Percentiles rank a stretch among this genome's conserved stretches.
Evolutionary conservation across 1,140 invertebrate species (phyloP).

Genomic region (Geopemphigus sp.): DNA sequence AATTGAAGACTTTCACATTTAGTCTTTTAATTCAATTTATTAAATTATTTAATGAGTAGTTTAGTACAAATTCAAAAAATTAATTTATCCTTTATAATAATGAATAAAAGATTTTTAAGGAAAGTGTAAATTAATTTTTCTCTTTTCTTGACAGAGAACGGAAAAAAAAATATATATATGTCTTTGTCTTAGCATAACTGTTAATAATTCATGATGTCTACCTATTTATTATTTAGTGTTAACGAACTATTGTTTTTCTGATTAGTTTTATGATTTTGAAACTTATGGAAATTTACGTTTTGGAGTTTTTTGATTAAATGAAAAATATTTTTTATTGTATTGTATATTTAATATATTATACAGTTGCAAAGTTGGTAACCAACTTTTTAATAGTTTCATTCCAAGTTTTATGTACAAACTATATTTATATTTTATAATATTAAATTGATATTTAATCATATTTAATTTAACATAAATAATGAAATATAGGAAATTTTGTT

Average conservation of each 20-base stretch:
- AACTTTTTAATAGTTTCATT: not conserved
- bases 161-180: constrained; percentile 11
- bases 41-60: too few species aligned
- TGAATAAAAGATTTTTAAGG: constrained; percentile 3
- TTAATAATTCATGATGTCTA: constrained; percentile 18
- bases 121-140: constrained; percentile 35
- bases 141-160: not conserved
- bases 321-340: not conserved
- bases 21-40: not conserved
- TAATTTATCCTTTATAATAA: not conserved
- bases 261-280: not conserved
- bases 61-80: not conserved
- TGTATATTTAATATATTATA: not conserved
- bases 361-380: not conserved
- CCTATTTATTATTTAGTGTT: not conserved
- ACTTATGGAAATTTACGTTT: too few species aligned
- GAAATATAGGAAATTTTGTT: too few species aligned
- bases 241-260: not conserved
- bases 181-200: constrained; percentile 11
- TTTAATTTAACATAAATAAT: too few species aligned
- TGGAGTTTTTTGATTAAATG: not conserved
- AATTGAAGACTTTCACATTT: not conserved
- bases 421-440: not conserved
- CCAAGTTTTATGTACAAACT: not conserved
- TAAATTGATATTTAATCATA: not conserved